A percentile compares a stretch with the other conserved stretches of the same genome.
These are phyloP conservation scores for Noctua fimbriata DNA, from an alignment of 2,888 invertebrate species.

Conservation along the genomic window DNA sequence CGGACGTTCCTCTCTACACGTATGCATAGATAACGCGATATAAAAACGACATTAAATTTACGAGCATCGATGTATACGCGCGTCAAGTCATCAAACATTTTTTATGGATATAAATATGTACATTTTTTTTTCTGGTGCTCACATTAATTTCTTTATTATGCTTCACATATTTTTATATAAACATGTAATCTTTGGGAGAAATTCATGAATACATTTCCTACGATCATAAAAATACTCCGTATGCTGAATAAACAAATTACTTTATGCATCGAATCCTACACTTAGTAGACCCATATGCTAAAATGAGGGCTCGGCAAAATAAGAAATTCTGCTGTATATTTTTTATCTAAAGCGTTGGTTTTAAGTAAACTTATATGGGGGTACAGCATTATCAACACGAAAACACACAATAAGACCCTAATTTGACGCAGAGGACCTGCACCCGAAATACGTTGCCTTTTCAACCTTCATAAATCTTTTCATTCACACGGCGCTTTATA, in stretches of 20 bases:
- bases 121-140: conserved; percentile 64
- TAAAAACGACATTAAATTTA: conserved; percentile 76
- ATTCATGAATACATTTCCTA: conserved; percentile 68
- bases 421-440: conserved; percentile 52
- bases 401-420: conserved; percentile 47
- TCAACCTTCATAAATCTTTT: conserved; percentile 62
- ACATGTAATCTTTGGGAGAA: conserved; percentile 68
- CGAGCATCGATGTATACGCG: conserved; percentile 69
- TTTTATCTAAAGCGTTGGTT: conserved; percentile 32
- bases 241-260: conserved; percentile 65
- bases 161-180: conserved; percentile 66
- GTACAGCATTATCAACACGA: conserved; percentile 36
- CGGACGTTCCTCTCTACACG: conserved; percentile 68
- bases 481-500: conserved; percentile 45
- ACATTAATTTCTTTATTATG: conserved; percentile 70
- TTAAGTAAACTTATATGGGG: conserved; percentile 16
- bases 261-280: conserved; percentile 62
- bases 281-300: conserved; percentile 52
- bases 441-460: conserved; percentile 38
- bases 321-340: conserved; percentile 33
- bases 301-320: conserved; percentile 32
- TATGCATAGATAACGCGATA: conserved; percentile 74
- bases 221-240: conserved; percentile 65
- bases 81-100: conserved; percentile 68
- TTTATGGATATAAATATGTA: conserved; percentile 69